Base-by-base conservation (phyloP, 2,888 invertebrate genomes). In the Dryobota labecula region DNA sequence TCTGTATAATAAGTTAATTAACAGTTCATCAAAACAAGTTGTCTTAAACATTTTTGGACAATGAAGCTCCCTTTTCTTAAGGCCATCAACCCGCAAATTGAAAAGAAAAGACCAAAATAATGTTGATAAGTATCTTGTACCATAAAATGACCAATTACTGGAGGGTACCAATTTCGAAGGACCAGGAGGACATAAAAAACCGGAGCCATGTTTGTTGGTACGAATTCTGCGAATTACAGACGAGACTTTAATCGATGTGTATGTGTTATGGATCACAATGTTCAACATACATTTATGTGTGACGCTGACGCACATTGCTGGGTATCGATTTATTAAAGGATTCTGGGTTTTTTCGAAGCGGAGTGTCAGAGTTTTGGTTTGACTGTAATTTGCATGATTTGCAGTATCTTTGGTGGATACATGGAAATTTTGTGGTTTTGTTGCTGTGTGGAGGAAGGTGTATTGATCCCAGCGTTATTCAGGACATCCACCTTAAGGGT, bases 101-200 rank as follows among this genome's bases (percentile, higher is more conserved):
- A 66, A 75, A 79, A 62, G 24, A 63, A 73, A 80, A 36, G 53
- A 69, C 47, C 7, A 56, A 18, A 56, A 53, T 60, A 60, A 69
- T 77, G 77, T 72, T 72, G 70, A 83, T 73, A 68, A 47, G 70
- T 57, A 45, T 63, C 63, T 64, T 70, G 56, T 71, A 68, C 41
- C 76, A 76, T 80, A 75, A 78, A 85, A 78, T 58, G 73, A 61
- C 67, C 76, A 85, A 80, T 85, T 85, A 84, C 69, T 65, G 75
- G 61, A 78, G 77, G 83, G 81, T 77, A 76, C 73, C 70, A 78
- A 82, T 84, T 80, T 83, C 43, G 69, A 64, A 60, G 78, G 49
- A 72, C 56, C 68, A 61, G 53, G 33, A 57, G 49, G 43, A 36
- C 56, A 70, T 74, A 77, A 82, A 73, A 73, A 70, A 53, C 13